Evolutionary conservation across 2,888 invertebrate species (phyloP).

Genomic region (Lydus trimaculatus): DNA sequence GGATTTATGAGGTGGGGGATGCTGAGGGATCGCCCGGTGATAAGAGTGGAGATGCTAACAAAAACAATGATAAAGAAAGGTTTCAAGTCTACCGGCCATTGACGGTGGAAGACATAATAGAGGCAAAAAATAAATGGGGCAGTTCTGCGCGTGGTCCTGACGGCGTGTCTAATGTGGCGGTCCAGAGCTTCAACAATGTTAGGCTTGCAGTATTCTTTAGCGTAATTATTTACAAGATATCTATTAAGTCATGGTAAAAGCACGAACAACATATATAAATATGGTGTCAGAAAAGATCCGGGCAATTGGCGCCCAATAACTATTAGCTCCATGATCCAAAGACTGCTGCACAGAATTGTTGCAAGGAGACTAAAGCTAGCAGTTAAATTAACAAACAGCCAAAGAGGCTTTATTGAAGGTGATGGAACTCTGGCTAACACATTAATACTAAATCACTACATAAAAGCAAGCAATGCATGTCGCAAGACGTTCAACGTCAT

Average conservation of each 20-base stretch:
- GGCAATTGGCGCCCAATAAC: constrained; percentile 27
- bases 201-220: not conserved
- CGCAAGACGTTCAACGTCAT: constrained; percentile 20
- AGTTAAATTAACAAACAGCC: not conserved
- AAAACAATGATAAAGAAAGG: not conserved
- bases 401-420: constrained; percentile 20
- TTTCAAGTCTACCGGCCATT: not conserved
- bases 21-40: not conserved
- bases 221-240: not conserved
- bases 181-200: not conserved
- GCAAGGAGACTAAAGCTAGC: not conserved
- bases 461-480: constrained; percentile 12
- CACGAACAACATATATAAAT: constrained; percentile 20
- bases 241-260: not conserved
- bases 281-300: not conserved
- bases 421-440: constrained; percentile 28
- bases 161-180: not conserved
- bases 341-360: constrained; percentile 16
- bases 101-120: not conserved
- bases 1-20: not conserved
- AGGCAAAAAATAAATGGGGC: not conserved
- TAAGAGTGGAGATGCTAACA: too few relatives aligned
- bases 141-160: not conserved
- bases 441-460: constrained; percentile 18
- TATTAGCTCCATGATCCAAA: constrained; percentile 11